A percentile compares a stretch with the other conserved stretches of the same genome.
phyloP scores from a whole-genome alignment of 2,888 invertebrate species.

The Drosophila austrosaltans region DNA sequence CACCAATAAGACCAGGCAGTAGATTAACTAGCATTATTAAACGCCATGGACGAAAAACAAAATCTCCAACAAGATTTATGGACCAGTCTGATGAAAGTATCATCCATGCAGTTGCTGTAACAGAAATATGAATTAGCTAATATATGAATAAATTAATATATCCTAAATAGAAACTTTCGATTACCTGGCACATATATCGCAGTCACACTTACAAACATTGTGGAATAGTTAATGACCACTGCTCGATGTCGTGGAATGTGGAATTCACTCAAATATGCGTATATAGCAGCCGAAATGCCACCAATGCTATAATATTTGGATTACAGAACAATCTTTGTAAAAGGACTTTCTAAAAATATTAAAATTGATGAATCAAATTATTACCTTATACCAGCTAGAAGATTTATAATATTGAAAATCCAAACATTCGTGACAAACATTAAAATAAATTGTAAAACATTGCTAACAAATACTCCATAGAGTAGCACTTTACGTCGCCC shows the following conservation, averaged over 20 bases:
- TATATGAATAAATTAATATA: too few relatives aligned
- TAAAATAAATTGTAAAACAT: slow-evolving; percentile 65
- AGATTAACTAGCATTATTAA: slow-evolving; percentile 69
- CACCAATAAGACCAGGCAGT: slow-evolving; percentile 74
- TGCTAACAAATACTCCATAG: slow-evolving; percentile 63
- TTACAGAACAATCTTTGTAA: neutral
- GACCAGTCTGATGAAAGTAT: slow-evolving; percentile 76
- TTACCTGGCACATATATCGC: slow-evolving; percentile 80
- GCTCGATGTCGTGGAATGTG: slow-evolving; percentile 78
- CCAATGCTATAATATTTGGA: slow-evolving; percentile 63
- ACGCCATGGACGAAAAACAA: slow-evolving; percentile 77
- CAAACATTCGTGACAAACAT: slow-evolving; percentile 80
- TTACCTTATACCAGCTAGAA: slow-evolving; percentile 73
- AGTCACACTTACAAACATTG: slow-evolving; percentile 80
- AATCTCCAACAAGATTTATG: slow-evolving; percentile 58
- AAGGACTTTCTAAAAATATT: neutral
- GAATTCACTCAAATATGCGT: slow-evolving; percentile 78
- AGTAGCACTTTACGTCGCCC: slow-evolving; percentile 75
- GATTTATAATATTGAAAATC: slow-evolving; percentile 76
- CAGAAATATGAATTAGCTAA: neutral
- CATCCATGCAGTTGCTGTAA: slow-evolving; percentile 71
- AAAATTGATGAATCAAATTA: slow-evolving; percentile 21
- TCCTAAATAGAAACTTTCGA: neutral
- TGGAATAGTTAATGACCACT: slow-evolving; percentile 79
- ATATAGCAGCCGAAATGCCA: slow-evolving; percentile 71